Conservation (phyloP, 2,888 invertebrate genomes). For the Xestobium rufovillosum region DNA sequence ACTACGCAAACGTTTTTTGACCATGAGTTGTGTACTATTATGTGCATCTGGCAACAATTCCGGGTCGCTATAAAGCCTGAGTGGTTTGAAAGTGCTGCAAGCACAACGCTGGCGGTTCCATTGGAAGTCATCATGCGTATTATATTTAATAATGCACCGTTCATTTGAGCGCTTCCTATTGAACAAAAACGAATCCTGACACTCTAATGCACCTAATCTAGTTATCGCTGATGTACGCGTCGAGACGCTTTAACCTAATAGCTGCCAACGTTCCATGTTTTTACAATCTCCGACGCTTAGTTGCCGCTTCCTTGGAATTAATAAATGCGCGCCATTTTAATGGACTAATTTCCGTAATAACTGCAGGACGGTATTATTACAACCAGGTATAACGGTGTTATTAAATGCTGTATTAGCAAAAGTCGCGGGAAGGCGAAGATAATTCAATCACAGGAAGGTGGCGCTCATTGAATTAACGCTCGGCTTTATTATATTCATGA, state of each 20-base stretch:
- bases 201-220: slow-evolving; percentile 39
- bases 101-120: no score
- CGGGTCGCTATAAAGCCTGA: no score
- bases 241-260: slow-evolving; percentile 29
- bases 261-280: slow-evolving; percentile 26
- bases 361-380: slow-evolving; percentile 24
- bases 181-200: slow-evolving; percentile 36
- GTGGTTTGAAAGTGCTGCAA: no score
- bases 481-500: no score
- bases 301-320: slow-evolving; percentile 24
- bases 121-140: no score
- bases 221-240: slow-evolving; percentile 29
- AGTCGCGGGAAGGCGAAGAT: slow-evolving; percentile 23
- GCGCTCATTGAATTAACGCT: slow-evolving; percentile 22
- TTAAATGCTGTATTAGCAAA: slow-evolving; percentile 22
- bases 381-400: slow-evolving; percentile 24
- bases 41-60: no score
- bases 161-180: slow-evolving; percentile 24
- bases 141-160: slow-evolving; percentile 26
- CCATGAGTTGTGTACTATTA: no score
- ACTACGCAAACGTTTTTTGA: no score
- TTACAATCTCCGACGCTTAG: slow-evolving; percentile 24
- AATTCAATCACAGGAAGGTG: slow-evolving; percentile 25
- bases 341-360: slow-evolving; percentile 26
- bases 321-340: slow-evolving; percentile 25